Evolutionary conservation across 2,113 vertebrate genomes (phyloP).

Genomic region (Ailurus styani): DNA sequence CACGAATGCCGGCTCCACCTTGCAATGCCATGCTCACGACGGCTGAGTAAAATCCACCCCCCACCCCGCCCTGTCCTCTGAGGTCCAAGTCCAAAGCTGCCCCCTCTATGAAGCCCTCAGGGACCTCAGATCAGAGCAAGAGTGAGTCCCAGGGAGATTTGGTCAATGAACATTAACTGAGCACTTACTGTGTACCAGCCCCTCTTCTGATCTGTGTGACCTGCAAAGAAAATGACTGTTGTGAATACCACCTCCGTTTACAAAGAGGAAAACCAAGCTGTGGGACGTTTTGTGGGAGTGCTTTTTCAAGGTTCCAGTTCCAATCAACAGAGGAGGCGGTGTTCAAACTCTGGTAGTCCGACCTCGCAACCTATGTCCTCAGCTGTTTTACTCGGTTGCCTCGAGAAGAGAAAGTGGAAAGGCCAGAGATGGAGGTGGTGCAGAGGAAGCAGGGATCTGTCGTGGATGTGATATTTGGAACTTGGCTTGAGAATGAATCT

Average conservation of each 20-base stretch:
- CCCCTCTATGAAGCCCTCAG: background rate
- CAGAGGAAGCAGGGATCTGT: too few relatives aligned
- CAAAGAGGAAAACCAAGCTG: background rate
- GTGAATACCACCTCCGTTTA: background rate
- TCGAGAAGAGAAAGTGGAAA: background rate
- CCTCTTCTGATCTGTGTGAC: background rate
- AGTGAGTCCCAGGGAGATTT: background rate
- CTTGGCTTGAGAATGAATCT: background rate
- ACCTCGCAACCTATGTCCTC: too few relatives aligned
- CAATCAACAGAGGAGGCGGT: background rate
- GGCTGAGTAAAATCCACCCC: background rate
- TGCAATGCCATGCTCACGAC: background rate
- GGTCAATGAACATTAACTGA: too few relatives aligned
- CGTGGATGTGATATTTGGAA: background rate
- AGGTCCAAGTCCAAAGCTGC: background rate
- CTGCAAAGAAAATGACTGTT: background rate
- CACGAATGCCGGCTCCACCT: background rate
- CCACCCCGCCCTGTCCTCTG: background rate
- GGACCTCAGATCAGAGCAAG: background rate
- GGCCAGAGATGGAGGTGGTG: rapidly evolving
- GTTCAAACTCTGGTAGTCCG: background rate
- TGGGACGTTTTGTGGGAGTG: rapidly evolving
- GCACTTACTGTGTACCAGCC: background rate
- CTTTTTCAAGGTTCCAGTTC: background rate
- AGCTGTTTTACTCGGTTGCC: rapidly evolving